Conservation (phyloP, 2,797 vertebrate species). For the Limnodromus scolopaceus region DNA sequence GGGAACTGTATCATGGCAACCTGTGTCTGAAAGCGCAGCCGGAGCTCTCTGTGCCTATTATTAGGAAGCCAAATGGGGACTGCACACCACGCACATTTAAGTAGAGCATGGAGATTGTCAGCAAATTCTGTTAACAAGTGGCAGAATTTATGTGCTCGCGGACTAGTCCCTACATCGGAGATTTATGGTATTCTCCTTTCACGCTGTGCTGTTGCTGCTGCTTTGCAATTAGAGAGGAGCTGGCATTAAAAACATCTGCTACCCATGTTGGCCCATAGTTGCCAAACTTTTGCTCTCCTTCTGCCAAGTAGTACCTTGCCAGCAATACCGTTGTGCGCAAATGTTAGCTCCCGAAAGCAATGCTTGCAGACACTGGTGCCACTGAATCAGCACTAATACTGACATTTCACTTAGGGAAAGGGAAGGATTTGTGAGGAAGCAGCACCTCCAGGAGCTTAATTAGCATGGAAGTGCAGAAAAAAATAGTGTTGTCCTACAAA, state of each 20-base stretch:
- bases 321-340: not conserved
- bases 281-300: slow-evolving; percentile 43
- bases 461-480: not conserved
- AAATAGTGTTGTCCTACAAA: not conserved
- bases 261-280: not conserved
- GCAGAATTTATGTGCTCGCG: slow-evolving; percentile 1
- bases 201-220: slow-evolving; percentile 13
- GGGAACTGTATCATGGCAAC: not conserved
- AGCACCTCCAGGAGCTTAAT: slow-evolving; percentile 7
- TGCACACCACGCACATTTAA: not conserved
- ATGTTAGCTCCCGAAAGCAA: not conserved
- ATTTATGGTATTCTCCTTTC: slow-evolving; percentile 14
- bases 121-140: slow-evolving; percentile 26
- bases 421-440: not conserved
- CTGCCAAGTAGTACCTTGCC: slow-evolving; percentile 23
- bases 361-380: not conserved
- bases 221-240: slow-evolving; percentile 59
- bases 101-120: not conserved
- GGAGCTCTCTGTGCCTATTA: not conserved
- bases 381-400: slow-evolving; percentile 21
- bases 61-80: not conserved
- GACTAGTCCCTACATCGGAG: not conserved
- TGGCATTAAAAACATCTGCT: slow-evolving; percentile 56
- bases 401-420: slow-evolving; percentile 17
- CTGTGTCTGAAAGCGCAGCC: not conserved